Evolutionary conservation across 2,797 vertebrate genomes (phyloP).

Genomic region (Neopelma chrysocephalum): DNA sequence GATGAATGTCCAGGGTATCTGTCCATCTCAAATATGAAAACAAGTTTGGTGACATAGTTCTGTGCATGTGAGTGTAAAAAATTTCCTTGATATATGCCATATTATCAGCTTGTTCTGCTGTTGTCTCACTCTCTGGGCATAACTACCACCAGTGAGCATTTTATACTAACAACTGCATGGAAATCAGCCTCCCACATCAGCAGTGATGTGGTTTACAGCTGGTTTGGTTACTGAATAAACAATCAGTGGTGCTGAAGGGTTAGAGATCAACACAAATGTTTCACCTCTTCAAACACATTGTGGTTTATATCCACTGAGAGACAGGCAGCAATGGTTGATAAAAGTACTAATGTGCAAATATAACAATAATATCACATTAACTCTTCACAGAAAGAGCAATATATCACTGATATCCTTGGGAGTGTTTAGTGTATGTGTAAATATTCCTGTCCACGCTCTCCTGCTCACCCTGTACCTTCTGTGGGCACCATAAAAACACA

Average conservation of each 20-base stretch:
- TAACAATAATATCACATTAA: not conserved
- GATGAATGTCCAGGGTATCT: not conserved
- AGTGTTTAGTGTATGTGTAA: not conserved
- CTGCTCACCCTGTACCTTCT: not conserved
- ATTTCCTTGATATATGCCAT: not conserved
- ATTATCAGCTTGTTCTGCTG: not conserved
- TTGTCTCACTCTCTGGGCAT: not conserved
- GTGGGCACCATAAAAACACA: not conserved
- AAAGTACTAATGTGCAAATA: not conserved
- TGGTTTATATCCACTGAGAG: not conserved
- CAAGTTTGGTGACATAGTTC: not conserved
- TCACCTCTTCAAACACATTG: not conserved
- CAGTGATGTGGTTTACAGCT: not conserved
- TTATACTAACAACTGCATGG: not conserved
- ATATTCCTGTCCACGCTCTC: not conserved
- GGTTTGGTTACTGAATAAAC: not conserved
- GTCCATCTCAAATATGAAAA: not conserved
- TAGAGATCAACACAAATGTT: not conserved
- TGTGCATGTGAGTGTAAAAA: not conserved
- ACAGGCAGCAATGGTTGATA: accelerated
- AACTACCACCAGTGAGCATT: not conserved
- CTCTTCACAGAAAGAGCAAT: not conserved
- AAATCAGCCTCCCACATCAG: not conserved
- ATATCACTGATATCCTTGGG: not conserved
- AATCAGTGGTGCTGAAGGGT: not conserved